Base-by-base conservation (phyloP, 2,888 invertebrate genomes). In the Cremastobaeus sp. region DNA sequence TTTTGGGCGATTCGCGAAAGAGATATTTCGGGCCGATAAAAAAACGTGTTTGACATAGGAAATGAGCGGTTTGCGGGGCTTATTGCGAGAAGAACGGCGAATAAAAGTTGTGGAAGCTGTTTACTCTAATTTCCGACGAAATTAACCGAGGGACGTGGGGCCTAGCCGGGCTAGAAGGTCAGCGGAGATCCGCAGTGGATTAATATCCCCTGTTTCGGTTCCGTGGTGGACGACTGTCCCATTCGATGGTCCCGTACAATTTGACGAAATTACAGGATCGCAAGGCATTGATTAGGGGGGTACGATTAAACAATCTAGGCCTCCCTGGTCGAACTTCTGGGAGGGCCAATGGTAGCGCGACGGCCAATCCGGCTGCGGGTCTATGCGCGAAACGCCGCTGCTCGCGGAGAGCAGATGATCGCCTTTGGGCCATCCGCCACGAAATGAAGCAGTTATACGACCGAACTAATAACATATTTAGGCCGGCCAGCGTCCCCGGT, bases 391-490 rank as follows among this genome's bases (percentile, higher is more conserved):
- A 74, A 69, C 65, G 65, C 70, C 45, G 69, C 72, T 70, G 62
- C 59, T 74, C 78, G 76, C 75, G 73, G 71, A 59, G 78, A 81
- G 85, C 83, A 84, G 86, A 86, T 83, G 86, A 86, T 86, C 83
- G 83, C 86, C 87, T 83, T 82, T 81, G 76, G 86, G 87, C 82
- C 82, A 83, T 83, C 83, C 84, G 81, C 85, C 84, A 83, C 84
- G 82, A 86, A 87, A 87, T 87, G 86, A 87, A 87, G 87, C 87
- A 84, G 86, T 87, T 87, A 87, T 86, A 87, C 86, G 86, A 86
- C 84, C 86, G 82, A 85, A 84, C 86, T 87, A 87, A 87, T 87
- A 87, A 87, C 86, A 87, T 86, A 87, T 87, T 87, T 87, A 87
- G 86, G 84, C 82, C 80, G 79, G 80, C 79, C 79, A 81, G 81